Base-by-base conservation (phyloP, 1,140 invertebrate genomes). In the Prorops nasuta region DNA sequence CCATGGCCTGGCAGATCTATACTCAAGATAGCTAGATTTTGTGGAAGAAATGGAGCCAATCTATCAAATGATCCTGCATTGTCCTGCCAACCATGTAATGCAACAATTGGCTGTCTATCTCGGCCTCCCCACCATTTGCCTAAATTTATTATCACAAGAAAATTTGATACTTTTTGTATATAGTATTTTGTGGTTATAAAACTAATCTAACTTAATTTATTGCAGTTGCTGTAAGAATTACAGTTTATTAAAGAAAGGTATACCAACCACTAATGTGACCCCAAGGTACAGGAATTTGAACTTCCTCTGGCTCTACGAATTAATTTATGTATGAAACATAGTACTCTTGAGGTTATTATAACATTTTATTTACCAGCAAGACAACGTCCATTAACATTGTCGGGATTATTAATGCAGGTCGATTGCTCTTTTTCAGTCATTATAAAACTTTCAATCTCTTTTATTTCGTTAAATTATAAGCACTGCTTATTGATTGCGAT, bases 31-130 rank as follows among this genome's bases (percentile, higher is more conserved):
- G 88, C 72, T 10, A 79, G 61, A 20, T 80, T 69, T 6, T 84
- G 81, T n/a, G 7, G 6, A 10, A 35, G 9, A n/a, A 95, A 66
- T 3, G 88, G 86, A 28, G 86, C 83, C 20, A 95, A 72, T 20
- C 77, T 81, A 73, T 93, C 90, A 79, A 91, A 94, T 8, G 86
- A 88, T 14, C 90, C 90, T 20, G 86, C 84, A 71, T 95, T 95
- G 67, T 95, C 92, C 74, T 92, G 88, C 91, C 91, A 95, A 24
- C 92, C 92, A 62, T 95, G 92, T 18, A 94, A 72, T 1, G 87
- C 89, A 28, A 95, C 71, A 46, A 91, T 80, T 1, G 89, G 89
- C 62, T 88, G 86, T 37, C 77, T 77, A 57, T 85, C 72, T 46
- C 72, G 73, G 1, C 84, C 76, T n/a, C 90, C 90, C 88, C 88